These are phyloP conservation scores for Drosophila subsilvestris DNA, from an alignment of 2,888 invertebrate genomes.

Conservation along the genomic window DNA sequence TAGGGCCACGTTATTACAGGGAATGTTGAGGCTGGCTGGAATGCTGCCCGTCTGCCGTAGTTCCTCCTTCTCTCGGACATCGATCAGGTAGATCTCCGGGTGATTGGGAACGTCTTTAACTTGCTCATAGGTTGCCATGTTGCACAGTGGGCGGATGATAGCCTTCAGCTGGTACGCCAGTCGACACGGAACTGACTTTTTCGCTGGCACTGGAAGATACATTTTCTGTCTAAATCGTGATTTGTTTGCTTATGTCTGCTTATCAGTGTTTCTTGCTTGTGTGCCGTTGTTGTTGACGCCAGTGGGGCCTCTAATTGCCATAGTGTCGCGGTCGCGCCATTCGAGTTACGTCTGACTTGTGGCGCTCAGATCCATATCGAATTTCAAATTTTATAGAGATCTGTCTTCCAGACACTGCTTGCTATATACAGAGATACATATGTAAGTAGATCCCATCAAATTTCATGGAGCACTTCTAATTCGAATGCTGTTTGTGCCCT, in stretches of 20 bases:
- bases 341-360: constrained; percentile 44
- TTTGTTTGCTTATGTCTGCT: constrained; percentile 28
- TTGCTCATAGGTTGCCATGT: constrained; percentile 84
- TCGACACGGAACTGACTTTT: constrained; percentile 54
- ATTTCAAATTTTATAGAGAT: constrained; percentile 34
- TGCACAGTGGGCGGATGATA: constrained; percentile 6
- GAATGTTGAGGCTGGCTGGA: constrained; percentile 91
- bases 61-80: constrained; percentile 91
- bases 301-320: constrained; percentile 48
- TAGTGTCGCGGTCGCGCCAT: constrained; percentile 19
- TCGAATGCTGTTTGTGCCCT: constrained; percentile 58
- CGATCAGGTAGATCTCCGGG: constrained; percentile 87
- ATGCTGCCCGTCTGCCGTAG: constrained; percentile 88
- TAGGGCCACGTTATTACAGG: constrained; percentile 85
- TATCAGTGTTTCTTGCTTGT: constrained; percentile 27
- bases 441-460: background rate
- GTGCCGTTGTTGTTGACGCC: constrained; percentile 22
- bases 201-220: constrained; percentile 31
- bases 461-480: constrained; percentile 40
- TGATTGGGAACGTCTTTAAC: constrained; percentile 85
- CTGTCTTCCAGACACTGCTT: constrained; percentile 40
- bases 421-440: constrained; percentile 9
- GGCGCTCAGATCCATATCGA: constrained; percentile 26
- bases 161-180: constrained; percentile 50
- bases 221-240: constrained; percentile 45